Conservation (phyloP, 1,140 invertebrate genomes). For the Phenacoccus solenopsis region DNA sequence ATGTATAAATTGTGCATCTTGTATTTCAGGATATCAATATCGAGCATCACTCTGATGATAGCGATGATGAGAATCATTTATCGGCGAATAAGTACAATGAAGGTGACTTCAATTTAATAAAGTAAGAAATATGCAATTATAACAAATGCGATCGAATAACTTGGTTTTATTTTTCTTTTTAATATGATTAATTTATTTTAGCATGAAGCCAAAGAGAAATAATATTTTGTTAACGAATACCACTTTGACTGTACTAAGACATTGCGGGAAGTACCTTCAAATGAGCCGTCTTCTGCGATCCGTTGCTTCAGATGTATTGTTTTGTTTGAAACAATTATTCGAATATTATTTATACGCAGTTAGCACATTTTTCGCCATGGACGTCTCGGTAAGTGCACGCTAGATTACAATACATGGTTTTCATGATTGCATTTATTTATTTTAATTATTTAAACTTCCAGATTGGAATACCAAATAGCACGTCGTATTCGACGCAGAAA, state of each 20-base stretch:
- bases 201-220: neutral
- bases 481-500: conserved; percentile 10
- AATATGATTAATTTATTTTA: neutral
- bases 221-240: conserved; percentile 70
- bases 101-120: neutral
- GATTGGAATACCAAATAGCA: neutral
- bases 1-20: too few species aligned
- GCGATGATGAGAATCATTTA: neutral
- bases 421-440: neutral
- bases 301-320: conserved; percentile 81
- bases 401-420: too few species aligned
- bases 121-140: too few species aligned
- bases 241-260: conserved; percentile 76
- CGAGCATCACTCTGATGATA: neutral
- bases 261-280: conserved; percentile 86
- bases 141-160: neutral
- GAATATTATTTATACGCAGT: conserved; percentile 91
- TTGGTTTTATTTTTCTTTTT: too few species aligned
- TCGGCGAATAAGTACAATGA: neutral
- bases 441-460: neutral
- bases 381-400: conserved; percentile 43
- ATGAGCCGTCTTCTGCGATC: conserved; percentile 84
- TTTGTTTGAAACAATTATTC: conserved; percentile 83
- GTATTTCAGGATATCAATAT: neutral
- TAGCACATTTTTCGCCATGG: conserved; percentile 73